Base-by-base conservation (phyloP, 2,113 vertebrate genomes). In the Archocentrus centrarchus region DNA sequence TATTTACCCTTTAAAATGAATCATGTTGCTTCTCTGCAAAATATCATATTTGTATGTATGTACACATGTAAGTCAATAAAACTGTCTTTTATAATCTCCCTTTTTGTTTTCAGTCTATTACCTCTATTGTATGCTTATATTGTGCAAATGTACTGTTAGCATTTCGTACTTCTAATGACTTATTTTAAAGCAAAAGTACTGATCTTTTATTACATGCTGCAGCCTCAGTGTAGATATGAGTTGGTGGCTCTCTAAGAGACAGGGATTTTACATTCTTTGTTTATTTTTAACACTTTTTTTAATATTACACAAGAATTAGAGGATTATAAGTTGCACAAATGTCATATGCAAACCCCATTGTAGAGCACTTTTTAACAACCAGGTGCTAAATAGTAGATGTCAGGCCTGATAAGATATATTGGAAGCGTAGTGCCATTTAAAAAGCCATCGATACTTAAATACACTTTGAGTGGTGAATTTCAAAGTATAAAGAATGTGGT, bases 241-340 rank as follows among this genome's bases (percentile, higher is more conserved):
- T 30, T 68, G 0, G 0, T 1, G 0, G 22, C 15, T 30, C 35
- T 59, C 53, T 59, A 53, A 24, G 1, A 57, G 64, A 59, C 17
- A 32, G 5, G 17, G 3, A n/a, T 55, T 59, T 30, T 32, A 39
- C 17, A 37, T 41, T 57, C 53, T 66, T 39, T 18, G 2, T 27
- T 55, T 35, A 39, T 53, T 70, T 70, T 30, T 0, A 41, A 70
- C 30, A 70, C 3, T 18, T 70, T 70, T 73, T 53, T 73, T 0
- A 1, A 53, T 73, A 32, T 55, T 63, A 32, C 39, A 61, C 60
- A 53, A 63, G 14, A 80, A 57, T 57, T 66, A 7, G 39, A 55
- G 20, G 37, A 32, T 63, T 55, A 17, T 37, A 10, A 62, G 3
- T 63, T 53, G 18, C 27, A 17, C 30, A 22, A 63, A 24, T 63